phyloP scores from a whole-genome alignment of 2,888 invertebrate genomes.

The Metallyticus violacea region DNA sequence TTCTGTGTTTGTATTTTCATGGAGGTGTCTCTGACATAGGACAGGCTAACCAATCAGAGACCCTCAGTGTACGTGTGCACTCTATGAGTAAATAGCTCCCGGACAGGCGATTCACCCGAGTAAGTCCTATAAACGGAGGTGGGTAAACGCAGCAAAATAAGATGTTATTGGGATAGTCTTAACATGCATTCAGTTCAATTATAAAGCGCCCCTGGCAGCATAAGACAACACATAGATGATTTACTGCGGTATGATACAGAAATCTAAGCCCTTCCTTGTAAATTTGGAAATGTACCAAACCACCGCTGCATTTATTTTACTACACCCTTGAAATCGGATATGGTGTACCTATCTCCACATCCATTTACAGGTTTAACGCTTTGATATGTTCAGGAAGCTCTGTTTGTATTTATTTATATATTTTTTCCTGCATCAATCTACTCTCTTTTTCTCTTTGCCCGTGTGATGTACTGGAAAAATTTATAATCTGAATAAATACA shows the following conservation, averaged over 20 bases:
- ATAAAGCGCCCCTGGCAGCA: background rate
- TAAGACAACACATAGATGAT: background rate
- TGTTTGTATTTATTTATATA: background rate
- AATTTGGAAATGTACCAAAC: background rate
- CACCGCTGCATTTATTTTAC: background rate
- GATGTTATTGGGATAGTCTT: too few species aligned
- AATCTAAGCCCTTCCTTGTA: background rate
- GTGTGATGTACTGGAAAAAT: slow-evolving; percentile 9
- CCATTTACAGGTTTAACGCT: background rate
- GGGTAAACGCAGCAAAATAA: too few species aligned
- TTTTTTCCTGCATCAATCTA: background rate
- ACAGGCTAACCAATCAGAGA: too few species aligned
- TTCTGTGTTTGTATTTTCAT: too few species aligned
- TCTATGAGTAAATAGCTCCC: too few species aligned
- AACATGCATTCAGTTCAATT: background rate
- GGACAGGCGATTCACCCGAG: too few species aligned
- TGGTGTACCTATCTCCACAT: background rate
- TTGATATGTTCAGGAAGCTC: background rate
- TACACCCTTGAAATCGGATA: background rate
- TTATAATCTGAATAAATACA: slow-evolving; percentile 15
- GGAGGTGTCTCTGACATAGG: too few species aligned
- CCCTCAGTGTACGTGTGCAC: too few species aligned
- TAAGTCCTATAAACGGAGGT: too few species aligned
- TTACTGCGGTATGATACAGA: background rate
- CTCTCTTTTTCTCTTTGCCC: background rate